These are phyloP conservation scores for Leucophenga maculata DNA, from an alignment of 2,888 invertebrate species.

Conservation along the genomic window DNA sequence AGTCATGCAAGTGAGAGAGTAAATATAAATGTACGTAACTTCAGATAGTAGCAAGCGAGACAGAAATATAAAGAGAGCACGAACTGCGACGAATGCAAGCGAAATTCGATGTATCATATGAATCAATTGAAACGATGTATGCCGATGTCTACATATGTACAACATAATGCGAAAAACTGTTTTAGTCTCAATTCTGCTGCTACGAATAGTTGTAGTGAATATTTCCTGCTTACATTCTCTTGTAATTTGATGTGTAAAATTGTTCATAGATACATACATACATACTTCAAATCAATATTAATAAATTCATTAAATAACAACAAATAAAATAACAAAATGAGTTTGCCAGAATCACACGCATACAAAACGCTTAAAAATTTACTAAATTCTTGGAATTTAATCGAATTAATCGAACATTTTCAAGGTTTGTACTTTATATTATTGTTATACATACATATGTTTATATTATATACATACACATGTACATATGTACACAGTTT, in stretches of 20 bases:
- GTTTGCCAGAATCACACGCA: constrained; percentile 37
- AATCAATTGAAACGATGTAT: too few relatives aligned
- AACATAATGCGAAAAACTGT: constrained; percentile 32
- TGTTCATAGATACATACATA: constrained; percentile 25
- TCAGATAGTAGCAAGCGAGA: background rate
- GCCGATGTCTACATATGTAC: constrained; percentile 31
- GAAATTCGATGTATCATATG: background rate
- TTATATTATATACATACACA: too few relatives aligned
- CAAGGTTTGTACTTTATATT: constrained; percentile 46
- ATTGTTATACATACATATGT: background rate
- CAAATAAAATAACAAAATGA: constrained; percentile 38
- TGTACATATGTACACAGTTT: too few relatives aligned
- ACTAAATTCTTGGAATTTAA: constrained; percentile 53
- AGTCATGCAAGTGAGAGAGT: too few relatives aligned
- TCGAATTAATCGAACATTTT: constrained; percentile 54
- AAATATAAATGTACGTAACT: too few relatives aligned
- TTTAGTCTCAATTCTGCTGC: constrained; percentile 31
- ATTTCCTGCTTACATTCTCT: too few relatives aligned
- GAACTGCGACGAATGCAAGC: too few relatives aligned
- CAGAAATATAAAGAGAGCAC: background rate
- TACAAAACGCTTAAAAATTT: constrained; percentile 47
- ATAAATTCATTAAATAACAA: background rate
- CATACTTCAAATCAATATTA: background rate
- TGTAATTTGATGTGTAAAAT: too few relatives aligned
- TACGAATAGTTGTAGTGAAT: constrained; percentile 30